Conservation (phyloP, 2,113 vertebrate species). For the Phycodurus eques region DNA sequence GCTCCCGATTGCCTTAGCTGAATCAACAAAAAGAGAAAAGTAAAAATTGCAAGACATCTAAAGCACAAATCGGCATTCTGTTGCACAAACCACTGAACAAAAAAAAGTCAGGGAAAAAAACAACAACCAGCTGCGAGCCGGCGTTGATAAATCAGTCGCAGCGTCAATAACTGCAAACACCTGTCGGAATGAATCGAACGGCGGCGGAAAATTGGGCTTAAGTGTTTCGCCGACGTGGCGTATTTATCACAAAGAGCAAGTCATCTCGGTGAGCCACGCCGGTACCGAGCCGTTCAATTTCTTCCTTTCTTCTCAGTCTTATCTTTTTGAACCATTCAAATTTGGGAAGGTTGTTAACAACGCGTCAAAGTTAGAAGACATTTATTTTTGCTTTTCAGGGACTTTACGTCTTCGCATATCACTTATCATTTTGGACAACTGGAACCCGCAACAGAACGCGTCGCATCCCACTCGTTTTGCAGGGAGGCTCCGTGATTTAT, state of each 20-base stretch:
- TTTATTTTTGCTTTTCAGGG: neutral
- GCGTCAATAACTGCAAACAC: neutral
- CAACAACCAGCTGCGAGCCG: neutral
- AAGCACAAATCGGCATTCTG: too few species aligned
- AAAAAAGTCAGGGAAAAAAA: neutral
- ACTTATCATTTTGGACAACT: neutral
- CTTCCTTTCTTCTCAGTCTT: too few species aligned
- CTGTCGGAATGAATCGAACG: neutral
- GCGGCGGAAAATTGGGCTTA: neutral
- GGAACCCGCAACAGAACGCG: neutral
- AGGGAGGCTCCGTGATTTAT: neutral
- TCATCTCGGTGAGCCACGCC: neutral
- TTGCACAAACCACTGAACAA: too few species aligned
- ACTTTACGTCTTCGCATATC: neutral
- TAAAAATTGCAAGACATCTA: neutral
- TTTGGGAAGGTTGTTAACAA: neutral
- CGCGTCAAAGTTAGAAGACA: neutral
- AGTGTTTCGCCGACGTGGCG: neutral
- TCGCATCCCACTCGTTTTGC: neutral
- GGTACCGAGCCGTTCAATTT: neutral
- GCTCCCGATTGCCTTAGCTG: neutral
- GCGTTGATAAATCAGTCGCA: neutral
- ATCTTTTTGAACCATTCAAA: too few species aligned
- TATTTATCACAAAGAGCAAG: neutral
- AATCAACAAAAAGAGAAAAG: neutral